phyloP scores from a whole-genome alignment of 2,797 vertebrate species.

The Odontamblyopus lacepedii region DNA sequence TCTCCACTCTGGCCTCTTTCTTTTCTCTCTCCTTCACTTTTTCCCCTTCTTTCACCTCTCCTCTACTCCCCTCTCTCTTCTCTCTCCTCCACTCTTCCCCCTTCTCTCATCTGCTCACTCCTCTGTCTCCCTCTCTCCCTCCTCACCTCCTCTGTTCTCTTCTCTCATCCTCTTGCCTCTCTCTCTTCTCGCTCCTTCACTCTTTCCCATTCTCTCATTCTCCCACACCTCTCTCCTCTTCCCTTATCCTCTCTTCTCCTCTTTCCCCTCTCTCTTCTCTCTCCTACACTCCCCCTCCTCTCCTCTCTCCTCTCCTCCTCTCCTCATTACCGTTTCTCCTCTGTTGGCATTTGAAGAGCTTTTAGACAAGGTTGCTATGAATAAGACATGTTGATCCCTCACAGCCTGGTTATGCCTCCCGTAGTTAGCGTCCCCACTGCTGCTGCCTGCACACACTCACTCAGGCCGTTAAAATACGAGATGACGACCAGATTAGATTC shows the following conservation, averaged over 20 bases:
- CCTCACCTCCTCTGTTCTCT: conserved; percentile 28
- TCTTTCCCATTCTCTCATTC: conserved; percentile 1
- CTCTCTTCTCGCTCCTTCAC: conserved; percentile 31
- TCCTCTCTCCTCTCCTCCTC: conserved; percentile 36
- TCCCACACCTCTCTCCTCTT: conserved; percentile 13
- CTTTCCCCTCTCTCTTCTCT: neutral
- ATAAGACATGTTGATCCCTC: conserved; percentile 70
- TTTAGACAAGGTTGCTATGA: conserved; percentile 78
- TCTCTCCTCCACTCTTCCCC: conserved; percentile 23
- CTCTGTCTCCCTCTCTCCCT: conserved; percentile 20
- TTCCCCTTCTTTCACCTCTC: too few species aligned
- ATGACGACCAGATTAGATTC: conserved; percentile 44
- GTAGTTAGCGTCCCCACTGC: conserved; percentile 46
- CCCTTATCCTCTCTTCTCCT: conserved; percentile 23
- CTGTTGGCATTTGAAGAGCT: conserved; percentile 63
- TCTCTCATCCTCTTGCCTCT: conserved; percentile 35
- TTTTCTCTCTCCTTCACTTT: neutral
- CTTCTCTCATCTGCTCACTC: neutral
- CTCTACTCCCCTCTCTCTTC: too few species aligned
- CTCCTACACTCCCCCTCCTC: conserved; percentile 29
- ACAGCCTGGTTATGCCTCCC: conserved; percentile 58
- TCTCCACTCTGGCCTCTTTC: neutral
- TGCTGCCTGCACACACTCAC: conserved; percentile 43
- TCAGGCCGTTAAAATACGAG: conserved; percentile 56
- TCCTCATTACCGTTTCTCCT: conserved; percentile 33